Evolutionary conservation across 2,113 vertebrate species (phyloP), one percentile per base, ranked within the genome.

Genomic region (Camelus dromedarius): DNA sequence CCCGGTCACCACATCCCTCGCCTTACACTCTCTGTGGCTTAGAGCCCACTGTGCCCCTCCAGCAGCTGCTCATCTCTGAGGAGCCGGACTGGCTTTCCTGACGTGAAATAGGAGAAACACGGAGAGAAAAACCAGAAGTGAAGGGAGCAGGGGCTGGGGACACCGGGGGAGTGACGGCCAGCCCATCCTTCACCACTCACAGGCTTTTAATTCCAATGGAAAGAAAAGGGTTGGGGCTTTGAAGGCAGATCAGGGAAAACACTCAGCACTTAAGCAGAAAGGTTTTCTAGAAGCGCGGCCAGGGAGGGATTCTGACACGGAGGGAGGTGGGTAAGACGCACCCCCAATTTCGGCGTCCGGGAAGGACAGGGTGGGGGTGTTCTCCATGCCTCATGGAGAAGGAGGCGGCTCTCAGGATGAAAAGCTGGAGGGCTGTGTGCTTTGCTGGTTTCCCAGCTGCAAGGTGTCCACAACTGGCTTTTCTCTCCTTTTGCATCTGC

Each of bases 381-480:
- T 32, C 73, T 52, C 30, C 2, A n/a, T 2, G 32, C 22, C 58
- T 11, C 1, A 52, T 2, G 52, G 19, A 30, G 80, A 32, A n/a
- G 20, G 4, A 9, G 54, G 8, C 0, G 3, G 3, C 0, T 0
- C 82, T 96, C 15, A 12, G 92, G 91, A 87, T 1, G 69, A 77
- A 3, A 60, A 35, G 87, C 77, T 35, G 85, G 1, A 46, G 66
- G 67, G 24, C 38, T 79, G 14, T 58, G 83, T 58, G 50, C 38
- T 42, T 84, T 42, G 38, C 82, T 13, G 30, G 20, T 69, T 93
- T 96, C 73, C 97, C 95, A 64, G 96, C 94, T 95, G 97, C n/a
- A 3, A 69, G 80, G 67, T 12, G 90, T 54, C 22, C 94, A 26
- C 19, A 76, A 52, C 1, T 58, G 97, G 90, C 91, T 97, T 94